Base-by-base conservation (phyloP, 2,113 vertebrate species). In the Ciconia stormi region DNA sequence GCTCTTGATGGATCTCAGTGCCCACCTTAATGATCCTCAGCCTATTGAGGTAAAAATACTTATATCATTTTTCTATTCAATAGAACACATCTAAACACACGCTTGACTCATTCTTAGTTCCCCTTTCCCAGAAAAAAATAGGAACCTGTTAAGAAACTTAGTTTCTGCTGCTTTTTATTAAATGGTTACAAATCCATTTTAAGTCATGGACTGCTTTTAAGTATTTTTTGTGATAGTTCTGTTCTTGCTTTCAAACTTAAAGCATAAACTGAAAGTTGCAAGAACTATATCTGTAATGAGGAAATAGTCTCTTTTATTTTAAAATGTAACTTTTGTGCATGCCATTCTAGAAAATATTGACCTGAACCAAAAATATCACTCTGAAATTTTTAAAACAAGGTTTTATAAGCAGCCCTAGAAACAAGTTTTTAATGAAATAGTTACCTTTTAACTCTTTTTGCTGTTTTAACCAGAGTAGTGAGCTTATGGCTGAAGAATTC, bases 1-100 rank as follows among this genome's bases (percentile, higher is more conserved):
- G 96, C 99, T 99, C 44, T 96, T 99, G 69, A 99, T 99, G 99
- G 99, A 99, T 96, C 98, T 99, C 89, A 99, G 99, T 86, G 99
- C 98, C 82, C 99, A 99, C 91, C 98, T 99, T 52, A 99, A 99
- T 76, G 99, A 99, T 96, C 99, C 99, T 36, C 99, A 99, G 96
- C 99, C 99, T 62, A 99, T 99, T 72, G 99, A 99, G 98, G 99
- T 99, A 98, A 90, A 83, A 72, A 61, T 38, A 16, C 13, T 74
- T 66, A 17, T 6, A n/a, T 11, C 8, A 9, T 34, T 67, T 47
- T 61, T 72, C 40, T 44, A 0, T 25, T 44, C 17, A 34, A 1
- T 34, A 7, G 36, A 56, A 10, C 19, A 34, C 14, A 44, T 30
- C 38, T 83, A 13, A 65, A 77, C 38, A 50, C 15, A 16, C 2